These are phyloP conservation scores for Aleiodes leptofemur DNA, from an alignment of 2,888 invertebrate genomes.

Conservation along the genomic window DNA sequence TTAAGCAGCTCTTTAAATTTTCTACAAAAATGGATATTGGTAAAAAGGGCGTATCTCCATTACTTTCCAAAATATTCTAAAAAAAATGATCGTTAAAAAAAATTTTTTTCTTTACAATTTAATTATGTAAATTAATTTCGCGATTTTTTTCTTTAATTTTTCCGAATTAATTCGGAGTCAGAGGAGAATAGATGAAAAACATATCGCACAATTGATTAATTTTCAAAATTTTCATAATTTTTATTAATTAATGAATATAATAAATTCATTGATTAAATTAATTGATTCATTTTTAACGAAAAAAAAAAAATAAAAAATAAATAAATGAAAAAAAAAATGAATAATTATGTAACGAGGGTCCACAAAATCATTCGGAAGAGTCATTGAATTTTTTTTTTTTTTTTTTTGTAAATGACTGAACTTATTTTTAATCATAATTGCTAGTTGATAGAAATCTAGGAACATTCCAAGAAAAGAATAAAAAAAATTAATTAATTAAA, in stretches of 20 bases:
- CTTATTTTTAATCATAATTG: conserved; percentile 46
- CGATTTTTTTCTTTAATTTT: no score
- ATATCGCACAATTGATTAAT: background rate
- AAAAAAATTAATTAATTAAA: conserved; percentile 31
- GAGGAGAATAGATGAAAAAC: no score
- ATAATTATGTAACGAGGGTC: conserved; percentile 23
- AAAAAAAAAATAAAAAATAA: background rate
- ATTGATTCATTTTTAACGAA: background rate
- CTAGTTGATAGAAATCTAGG: conserved; percentile 39
- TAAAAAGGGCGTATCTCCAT: no score
- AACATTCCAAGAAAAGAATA: conserved; percentile 39
- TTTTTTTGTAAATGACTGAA: conserved; percentile 45
- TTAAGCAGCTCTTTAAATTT: no score
- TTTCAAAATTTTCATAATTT: background rate
- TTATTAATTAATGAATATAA: conserved; percentile 2
- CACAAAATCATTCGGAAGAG: conserved; percentile 40
- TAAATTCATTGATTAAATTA: background rate
- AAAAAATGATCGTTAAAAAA: no score
- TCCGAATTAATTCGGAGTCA: no score
- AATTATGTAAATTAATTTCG: no score
- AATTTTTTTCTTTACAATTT: no score
- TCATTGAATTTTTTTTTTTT: conserved; percentile 2
- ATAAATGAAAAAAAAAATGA: background rate
- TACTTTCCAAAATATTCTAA: no score
- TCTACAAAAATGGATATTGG: no score